Conservation (phyloP, 2,888 invertebrate genomes). For the Tiphia femorata region DNA sequence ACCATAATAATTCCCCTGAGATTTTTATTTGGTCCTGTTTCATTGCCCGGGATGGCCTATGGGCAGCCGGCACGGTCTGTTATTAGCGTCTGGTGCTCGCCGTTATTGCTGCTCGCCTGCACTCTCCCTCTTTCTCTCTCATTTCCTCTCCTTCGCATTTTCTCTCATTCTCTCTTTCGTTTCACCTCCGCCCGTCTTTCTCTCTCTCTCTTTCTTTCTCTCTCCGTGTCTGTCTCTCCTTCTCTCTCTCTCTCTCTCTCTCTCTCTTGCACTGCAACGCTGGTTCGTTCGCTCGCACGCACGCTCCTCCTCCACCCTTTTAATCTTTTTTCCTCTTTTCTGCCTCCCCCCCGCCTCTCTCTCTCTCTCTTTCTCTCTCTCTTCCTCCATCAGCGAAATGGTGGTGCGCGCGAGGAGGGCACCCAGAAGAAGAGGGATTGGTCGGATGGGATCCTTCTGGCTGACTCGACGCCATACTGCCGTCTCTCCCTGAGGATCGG, state of each 20-base stretch:
- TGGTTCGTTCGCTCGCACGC: slow-evolving; percentile 39
- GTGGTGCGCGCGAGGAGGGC: slow-evolving; percentile 41
- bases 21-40: slow-evolving; percentile 68
- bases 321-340: slow-evolving; percentile 5
- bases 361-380: slow-evolving; percentile 18
- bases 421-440: slow-evolving; percentile 56
- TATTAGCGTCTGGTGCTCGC: slow-evolving; percentile 69
- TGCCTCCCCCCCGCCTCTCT: slow-evolving; percentile 4
- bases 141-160: no score
- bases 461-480: slow-evolving; percentile 54
- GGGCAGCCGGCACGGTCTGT: slow-evolving; percentile 68
- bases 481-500: slow-evolving; percentile 4
- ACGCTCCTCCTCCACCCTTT: slow-evolving; percentile 15
- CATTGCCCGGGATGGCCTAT: slow-evolving; percentile 67
- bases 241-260: slow-evolving; percentile 12
- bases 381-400: slow-evolving; percentile 45
- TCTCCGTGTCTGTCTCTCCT: slow-evolving; percentile 5
- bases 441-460: slow-evolving; percentile 56
- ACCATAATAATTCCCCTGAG: slow-evolving; percentile 67
- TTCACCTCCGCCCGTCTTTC: slow-evolving; percentile 10
- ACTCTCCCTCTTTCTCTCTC: slow-evolving; percentile 51
- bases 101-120: slow-evolving; percentile 66
- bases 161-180: slow-evolving; percentile 41
- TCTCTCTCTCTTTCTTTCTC: slow-evolving; percentile 12
- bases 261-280: slow-evolving; percentile 10